Base-by-base conservation (phyloP, 2,797 vertebrate genomes). In the Enteromius unitaeniatus region DNA sequence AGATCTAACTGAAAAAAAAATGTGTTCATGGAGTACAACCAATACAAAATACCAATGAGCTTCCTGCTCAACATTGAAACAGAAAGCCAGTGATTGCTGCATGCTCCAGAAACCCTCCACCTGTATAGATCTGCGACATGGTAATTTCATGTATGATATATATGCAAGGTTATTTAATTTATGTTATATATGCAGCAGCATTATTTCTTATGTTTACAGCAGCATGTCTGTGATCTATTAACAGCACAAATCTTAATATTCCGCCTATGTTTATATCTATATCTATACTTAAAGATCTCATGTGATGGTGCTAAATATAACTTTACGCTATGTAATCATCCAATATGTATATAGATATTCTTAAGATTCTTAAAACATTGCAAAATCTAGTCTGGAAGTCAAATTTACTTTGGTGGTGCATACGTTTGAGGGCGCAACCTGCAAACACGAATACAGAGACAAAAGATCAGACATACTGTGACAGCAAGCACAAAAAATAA, bases 401-500 rank as follows among this genome's bases (percentile, higher is more conserved):
- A 7, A 7, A n/a, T n/a, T 74, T 10, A 34, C 47, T n/a, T 53
- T 74, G 19, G 34, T n/a, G 47, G n/a, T 47, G 13, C 13, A 70
- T 13, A 3, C 42, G 6, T 31, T 17, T 64, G 15, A 65, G 62
- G 15, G 28, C 3, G 9, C 62, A 34, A 34, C 47, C 47, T 53
- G 17, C 5, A 34, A 74, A 34, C 4, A 73, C 17, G 19, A 74
- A 74, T 73, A 34, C 4, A n/a, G 11, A 53, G n/a, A 51, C 28
- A 31, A 51, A 28, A 75, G 15, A 75, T 82, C 47, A 70, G 37
- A 58, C 21, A 21, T 26, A 65, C 19, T 51, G 13, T 51, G 45
- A 82, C 9, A 74, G 80, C 28, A 82, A 28, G 49, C 6, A 40
- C 51, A 80, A 70, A 70, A 4, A 26, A 69, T 79, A 19, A 40